A percentile compares a stretch with the other conserved stretches of the same genome.
phyloP scores from a whole-genome alignment of 2,113 vertebrate species.

The Lontra canadensis region DNA sequence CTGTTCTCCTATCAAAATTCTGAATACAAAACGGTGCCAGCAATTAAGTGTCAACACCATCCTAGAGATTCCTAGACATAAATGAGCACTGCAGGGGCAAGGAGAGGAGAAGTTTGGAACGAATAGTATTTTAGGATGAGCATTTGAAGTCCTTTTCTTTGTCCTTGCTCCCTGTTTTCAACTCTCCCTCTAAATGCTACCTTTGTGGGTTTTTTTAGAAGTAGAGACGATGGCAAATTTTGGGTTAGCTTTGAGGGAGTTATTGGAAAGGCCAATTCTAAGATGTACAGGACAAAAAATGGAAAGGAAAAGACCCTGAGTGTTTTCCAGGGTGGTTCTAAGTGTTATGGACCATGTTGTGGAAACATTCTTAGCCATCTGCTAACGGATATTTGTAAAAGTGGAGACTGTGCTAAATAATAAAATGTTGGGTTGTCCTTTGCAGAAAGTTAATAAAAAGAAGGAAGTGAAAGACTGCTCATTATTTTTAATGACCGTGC shows the following conservation, averaged over 20 bases:
- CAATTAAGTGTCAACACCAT: conserved; percentile 38
- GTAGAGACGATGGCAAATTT: not conserved
- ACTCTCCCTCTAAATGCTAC: not conserved
- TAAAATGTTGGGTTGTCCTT: conserved; percentile 83
- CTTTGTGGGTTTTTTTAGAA: not conserved
- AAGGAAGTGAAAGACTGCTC: conserved; percentile 86
- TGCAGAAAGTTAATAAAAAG: conserved; percentile 88
- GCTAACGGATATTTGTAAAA: conserved; percentile 80
- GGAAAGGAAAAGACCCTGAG: not conserved
- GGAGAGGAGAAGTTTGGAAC: conserved; percentile 11
- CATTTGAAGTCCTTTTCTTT: not conserved
- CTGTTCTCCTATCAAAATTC: conserved; percentile 59
- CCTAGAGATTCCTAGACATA: not conserved
- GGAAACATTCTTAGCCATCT: conserved; percentile 72
- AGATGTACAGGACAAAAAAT: not conserved
- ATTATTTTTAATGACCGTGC: conserved; percentile 94
- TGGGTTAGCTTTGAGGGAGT: conserved; percentile 7
- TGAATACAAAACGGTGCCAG: conserved; percentile 35
- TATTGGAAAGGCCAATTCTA: conserved; percentile 13
- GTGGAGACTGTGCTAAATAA: conserved; percentile 80
- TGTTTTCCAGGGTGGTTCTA: conserved; percentile 17
- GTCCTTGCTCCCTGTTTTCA: not conserved
- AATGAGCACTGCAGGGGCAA: not conserved
- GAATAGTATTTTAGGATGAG: not conserved
- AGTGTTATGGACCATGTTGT: conserved; percentile 40